Evolutionary conservation across 2,888 invertebrate species (phyloP), one percentile per base, ranked within the genome.

Genomic region (Orthosia gothica): DNA sequence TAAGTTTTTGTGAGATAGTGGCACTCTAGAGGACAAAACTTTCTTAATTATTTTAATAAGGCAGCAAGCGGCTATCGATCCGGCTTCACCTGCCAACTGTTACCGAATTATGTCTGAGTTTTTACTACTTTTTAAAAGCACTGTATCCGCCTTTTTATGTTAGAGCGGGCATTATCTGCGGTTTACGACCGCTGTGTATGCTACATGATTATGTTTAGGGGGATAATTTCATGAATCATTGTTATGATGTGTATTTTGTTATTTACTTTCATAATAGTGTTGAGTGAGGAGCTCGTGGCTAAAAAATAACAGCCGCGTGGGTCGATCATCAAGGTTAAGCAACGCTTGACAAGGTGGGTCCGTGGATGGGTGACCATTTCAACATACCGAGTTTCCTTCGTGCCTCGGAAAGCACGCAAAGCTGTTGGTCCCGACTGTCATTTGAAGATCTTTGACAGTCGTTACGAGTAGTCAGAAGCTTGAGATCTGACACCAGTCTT

Each of bases 51-150:
- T 91, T 90, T 89, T 91, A 91, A 92, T 91, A 90, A 90, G 87
- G 87, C 83, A 87, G 82, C 77, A 74, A 80, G 76, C 80, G 61
- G 57, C 54, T 89, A 93, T 93, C 90, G 93, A 94, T 91, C 93
- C 81, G 64, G 80, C 79, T 89, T 89, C 90, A 93, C 93, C 94
- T 93, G 92, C 93, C 94, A 93, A 94, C 94, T 93, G 93, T 91
- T 94, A 92, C 94, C 87, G 89, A 89, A 91, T 92, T 94, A 93
- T 92, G 92, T 83, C 86, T 83, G 75, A 87, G 91, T 93, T 95
- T 95, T 95, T 95, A 95, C 93, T 93, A 94, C 95, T 94, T 94
- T 95, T 94, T 94, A 93, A 95, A 94, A 93, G 93, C 93, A 88
- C 71, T 87, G 79, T 85, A 88, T 89, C 88, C 89, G 73, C 82